Conservation (phyloP, 2,888 invertebrate genomes). For the Drosophila suboccidentalis region DNA sequence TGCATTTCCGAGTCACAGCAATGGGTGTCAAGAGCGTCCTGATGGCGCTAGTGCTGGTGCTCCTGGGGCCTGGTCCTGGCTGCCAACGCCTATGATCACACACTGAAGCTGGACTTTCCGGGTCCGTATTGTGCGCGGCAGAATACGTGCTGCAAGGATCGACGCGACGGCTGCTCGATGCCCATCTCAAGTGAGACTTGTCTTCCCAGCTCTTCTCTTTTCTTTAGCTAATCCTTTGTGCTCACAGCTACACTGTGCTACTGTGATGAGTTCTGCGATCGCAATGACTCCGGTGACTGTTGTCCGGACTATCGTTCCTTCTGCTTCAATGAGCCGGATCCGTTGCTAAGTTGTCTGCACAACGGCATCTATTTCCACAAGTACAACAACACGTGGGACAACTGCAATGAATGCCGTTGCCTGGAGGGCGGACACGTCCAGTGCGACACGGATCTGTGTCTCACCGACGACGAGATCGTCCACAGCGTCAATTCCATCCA, state of each 20-base stretch:
- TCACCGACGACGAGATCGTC: slow-evolving; percentile 91
- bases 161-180: slow-evolving; percentile 93
- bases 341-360: slow-evolving; percentile 85
- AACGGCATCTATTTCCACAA: slow-evolving; percentile 87
- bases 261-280: slow-evolving; percentile 96
- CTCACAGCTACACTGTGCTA: slow-evolving; percentile 93
- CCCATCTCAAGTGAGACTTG: slow-evolving; percentile 89
- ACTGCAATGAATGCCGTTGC: slow-evolving; percentile 92
- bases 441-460: slow-evolving; percentile 91
- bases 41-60: slow-evolving; percentile 39
- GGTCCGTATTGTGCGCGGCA: slow-evolving; percentile 83
- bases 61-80: slow-evolving; percentile 50
- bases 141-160: slow-evolving; percentile 89
- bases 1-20: slow-evolving; percentile 26
- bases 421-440: slow-evolving; percentile 79
- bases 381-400: slow-evolving; percentile 87
- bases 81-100: slow-evolving; percentile 74
- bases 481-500: slow-evolving; percentile 88
- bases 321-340: slow-evolving; percentile 87
- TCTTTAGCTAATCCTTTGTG: too few species aligned
- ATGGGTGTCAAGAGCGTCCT: slow-evolving; percentile 53
- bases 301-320: slow-evolving; percentile 95
- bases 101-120: slow-evolving; percentile 80
- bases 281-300: slow-evolving; percentile 91
- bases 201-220: too few species aligned